These are phyloP conservation scores for Drosophila micromelanica DNA, from an alignment of 1,140 invertebrate species.

Conservation along the genomic window DNA sequence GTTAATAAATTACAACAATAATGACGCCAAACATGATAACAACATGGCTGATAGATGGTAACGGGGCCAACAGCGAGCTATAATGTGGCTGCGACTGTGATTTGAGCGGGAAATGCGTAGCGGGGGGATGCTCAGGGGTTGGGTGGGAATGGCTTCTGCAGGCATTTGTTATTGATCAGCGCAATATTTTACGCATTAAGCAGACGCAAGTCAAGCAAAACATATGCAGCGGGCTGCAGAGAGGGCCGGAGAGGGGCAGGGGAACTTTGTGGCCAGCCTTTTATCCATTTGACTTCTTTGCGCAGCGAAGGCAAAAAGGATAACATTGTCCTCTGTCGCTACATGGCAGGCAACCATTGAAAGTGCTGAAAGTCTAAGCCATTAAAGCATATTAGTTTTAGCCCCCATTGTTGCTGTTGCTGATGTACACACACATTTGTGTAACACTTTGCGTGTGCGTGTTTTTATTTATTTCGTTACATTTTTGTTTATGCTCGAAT, in stretches of 20 bases:
- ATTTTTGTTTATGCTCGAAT: slow-evolving; percentile 70
- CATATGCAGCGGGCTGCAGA: slow-evolving; percentile 60
- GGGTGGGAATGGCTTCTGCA: not conserved
- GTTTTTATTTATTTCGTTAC: slow-evolving; percentile 68
- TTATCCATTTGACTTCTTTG: slow-evolving; percentile 76
- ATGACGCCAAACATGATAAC: slow-evolving; percentile 81
- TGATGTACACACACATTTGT: slow-evolving; percentile 10
- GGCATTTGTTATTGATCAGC: slow-evolving; percentile 80
- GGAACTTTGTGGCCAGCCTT: slow-evolving; percentile 41
- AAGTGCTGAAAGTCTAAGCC: slow-evolving; percentile 78
- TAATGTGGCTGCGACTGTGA: slow-evolving; percentile 37
- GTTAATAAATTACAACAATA: slow-evolving; percentile 82
- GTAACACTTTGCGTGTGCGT: slow-evolving; percentile 12
- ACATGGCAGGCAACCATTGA: slow-evolving; percentile 58
- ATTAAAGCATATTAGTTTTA: slow-evolving; percentile 81
- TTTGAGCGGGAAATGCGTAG: slow-evolving; percentile 10
- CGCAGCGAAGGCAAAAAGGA: slow-evolving; percentile 65
- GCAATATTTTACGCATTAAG: slow-evolving; percentile 81
- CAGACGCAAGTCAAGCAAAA: slow-evolving; percentile 74
- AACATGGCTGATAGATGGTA: slow-evolving; percentile 57
- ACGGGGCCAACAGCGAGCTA: slow-evolving; percentile 2
- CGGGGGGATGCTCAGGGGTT: not conserved
- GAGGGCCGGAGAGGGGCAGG: not conserved
- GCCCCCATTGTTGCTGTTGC: slow-evolving; percentile 40
- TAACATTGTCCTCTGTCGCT: slow-evolving; percentile 64